Conservation (phyloP, 2,113 vertebrate species). For the Ramphastos sulfuratus region DNA sequence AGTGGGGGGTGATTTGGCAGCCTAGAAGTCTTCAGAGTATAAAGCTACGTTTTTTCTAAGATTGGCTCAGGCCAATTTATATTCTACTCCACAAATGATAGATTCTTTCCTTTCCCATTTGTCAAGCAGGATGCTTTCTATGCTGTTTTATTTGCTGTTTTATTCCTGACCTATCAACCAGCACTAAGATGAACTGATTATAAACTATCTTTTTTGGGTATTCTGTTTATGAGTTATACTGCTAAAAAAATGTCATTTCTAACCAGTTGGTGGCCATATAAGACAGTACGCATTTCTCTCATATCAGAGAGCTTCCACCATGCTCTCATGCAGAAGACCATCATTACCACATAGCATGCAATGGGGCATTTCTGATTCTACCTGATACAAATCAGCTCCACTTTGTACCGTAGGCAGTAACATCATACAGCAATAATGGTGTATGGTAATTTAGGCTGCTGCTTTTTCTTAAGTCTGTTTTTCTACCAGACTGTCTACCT, state of each 20-base stretch:
- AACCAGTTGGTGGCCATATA: background rate
- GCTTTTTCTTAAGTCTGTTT: background rate
- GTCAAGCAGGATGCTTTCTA: background rate
- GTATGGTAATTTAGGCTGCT: conserved; percentile 10
- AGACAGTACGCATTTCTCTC: background rate
- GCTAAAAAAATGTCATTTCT: background rate
- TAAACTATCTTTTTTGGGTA: background rate
- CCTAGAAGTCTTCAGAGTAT: background rate
- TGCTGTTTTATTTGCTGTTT: background rate
- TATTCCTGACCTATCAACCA: background rate
- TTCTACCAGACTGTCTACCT: conserved; percentile 25
- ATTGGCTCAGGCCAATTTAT: background rate
- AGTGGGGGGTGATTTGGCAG: background rate
- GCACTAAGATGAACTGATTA: background rate
- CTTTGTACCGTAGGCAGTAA: background rate
- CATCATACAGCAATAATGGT: background rate
- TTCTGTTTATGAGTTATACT: background rate
- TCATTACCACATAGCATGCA: background rate
- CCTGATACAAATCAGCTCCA: background rate
- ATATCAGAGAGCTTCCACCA: background rate
- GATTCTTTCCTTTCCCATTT: background rate
- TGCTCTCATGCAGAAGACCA: background rate
- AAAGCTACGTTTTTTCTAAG: background rate
- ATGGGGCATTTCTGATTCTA: background rate
- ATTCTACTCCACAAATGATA: background rate